phyloP scores from a whole-genome alignment of 1,140 invertebrate genomes.

The Lepidurus packardi region DNA sequence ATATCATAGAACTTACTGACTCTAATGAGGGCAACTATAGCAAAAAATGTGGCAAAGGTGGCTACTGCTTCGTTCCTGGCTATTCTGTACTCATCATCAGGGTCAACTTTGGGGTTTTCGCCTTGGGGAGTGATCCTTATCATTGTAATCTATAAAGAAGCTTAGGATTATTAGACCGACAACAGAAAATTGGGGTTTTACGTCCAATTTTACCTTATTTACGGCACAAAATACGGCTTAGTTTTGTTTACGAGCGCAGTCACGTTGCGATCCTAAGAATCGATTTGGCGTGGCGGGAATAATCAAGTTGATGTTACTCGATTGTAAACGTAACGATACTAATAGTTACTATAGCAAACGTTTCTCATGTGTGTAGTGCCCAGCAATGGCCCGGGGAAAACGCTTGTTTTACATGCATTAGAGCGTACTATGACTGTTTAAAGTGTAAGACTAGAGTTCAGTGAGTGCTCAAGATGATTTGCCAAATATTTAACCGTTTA shows the following conservation, averaged over 20 bases:
- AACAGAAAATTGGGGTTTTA: not conserved
- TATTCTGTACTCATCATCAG: not conserved
- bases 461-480: not conserved
- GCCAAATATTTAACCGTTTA: not conserved
- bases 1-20: not conserved
- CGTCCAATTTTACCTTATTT: not conserved
- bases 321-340: not conserved
- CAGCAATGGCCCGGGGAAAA: not conserved
- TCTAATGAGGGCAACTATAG: not conserved
- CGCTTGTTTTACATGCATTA: not conserved
- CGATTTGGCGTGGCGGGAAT: too few relatives aligned
- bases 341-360: not conserved
- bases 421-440: not conserved
- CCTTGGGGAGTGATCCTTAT: not conserved
- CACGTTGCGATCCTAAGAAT: not conserved
- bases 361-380: not conserved
- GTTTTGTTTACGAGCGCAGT: slow-evolving; percentile 2
- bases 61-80: slow-evolving; percentile 8
- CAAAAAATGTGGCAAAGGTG: not conserved
- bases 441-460: not conserved
- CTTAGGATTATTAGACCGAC: not conserved
- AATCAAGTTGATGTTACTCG: not conserved
- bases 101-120: not conserved
- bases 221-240: not conserved
- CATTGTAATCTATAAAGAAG: not conserved